phyloP scores from a whole-genome alignment of 2,797 vertebrate species.

The Clamator glandarius region DNA sequence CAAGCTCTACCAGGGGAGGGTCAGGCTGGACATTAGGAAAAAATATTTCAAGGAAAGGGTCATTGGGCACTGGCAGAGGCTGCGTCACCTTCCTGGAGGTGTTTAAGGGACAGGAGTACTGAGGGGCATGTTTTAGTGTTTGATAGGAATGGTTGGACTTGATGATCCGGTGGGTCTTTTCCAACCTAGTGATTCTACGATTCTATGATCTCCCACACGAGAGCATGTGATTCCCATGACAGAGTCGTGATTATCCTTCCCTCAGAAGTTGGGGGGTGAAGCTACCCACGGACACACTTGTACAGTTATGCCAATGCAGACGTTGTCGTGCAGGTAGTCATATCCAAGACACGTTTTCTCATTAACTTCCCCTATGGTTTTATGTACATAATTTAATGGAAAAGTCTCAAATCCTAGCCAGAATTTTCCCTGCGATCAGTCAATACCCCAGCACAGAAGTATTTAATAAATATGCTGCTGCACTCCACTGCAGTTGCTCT shows the following conservation, averaged over 20 bases:
- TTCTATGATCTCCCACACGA: not conserved
- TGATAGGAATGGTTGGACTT: too few species aligned
- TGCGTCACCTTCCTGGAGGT: too few species aligned
- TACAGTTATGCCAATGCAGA: not conserved
- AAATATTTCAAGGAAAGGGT: too few species aligned
- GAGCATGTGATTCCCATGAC: not conserved
- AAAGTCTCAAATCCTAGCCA: not conserved
- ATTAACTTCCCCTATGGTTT: not conserved
- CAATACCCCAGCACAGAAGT: not conserved
- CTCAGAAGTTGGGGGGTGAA: not conserved
- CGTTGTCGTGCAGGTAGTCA: not conserved
- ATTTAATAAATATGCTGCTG: not conserved
- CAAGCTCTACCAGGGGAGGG: too few species aligned
- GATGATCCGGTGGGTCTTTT: too few species aligned
- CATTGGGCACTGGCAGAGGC: too few species aligned
- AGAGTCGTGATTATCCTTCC: not conserved
- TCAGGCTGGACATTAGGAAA: too few species aligned
- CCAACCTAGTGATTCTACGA: too few species aligned
- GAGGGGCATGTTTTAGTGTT: too few species aligned
- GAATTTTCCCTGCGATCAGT: not conserved
- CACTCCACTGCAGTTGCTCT: not conserved
- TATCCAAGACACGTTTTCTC: not conserved
- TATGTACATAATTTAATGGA: not conserved
- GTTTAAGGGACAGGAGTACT: too few species aligned
- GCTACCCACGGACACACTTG: not conserved